phyloP scores from a whole-genome alignment of 2,888 invertebrate species.

The Chalcosyrphus nemorum region DNA sequence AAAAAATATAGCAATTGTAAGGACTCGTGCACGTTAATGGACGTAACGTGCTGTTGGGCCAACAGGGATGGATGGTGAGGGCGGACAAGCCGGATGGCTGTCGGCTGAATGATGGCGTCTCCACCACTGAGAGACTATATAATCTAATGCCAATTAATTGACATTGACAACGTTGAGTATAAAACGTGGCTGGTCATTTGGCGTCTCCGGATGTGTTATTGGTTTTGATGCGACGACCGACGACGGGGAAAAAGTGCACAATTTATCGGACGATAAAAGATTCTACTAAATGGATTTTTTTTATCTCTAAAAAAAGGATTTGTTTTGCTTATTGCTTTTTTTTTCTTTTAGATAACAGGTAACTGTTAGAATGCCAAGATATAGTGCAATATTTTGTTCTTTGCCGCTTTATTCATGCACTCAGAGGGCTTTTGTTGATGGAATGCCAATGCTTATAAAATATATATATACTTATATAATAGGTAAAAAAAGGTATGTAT shows the following conservation, averaged over 20 bases:
- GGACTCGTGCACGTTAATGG: conserved; percentile 59
- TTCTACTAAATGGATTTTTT: conserved; percentile 11
- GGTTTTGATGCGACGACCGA: conserved; percentile 49
- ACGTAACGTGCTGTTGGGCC: conserved; percentile 47
- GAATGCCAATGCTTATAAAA: too few relatives aligned
- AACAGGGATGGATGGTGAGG: neutral
- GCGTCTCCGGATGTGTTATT: conserved; percentile 51
- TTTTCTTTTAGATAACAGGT: conserved; percentile 10
- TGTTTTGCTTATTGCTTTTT: neutral
- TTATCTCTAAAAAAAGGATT: neutral
- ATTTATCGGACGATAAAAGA: conserved; percentile 48
- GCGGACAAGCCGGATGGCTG: conserved; percentile 2
- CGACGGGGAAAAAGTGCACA: conserved; percentile 23
- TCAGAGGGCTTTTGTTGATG: too few relatives aligned
- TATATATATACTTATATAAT: too few relatives aligned
- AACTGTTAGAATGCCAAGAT: neutral
- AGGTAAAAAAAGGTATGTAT: too few relatives aligned
- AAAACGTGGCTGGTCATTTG: conserved; percentile 47
- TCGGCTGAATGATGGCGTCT: conserved; percentile 36
- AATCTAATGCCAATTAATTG: conserved; percentile 62
- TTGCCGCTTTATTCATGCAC: too few relatives aligned
- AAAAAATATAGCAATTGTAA: conserved; percentile 37
- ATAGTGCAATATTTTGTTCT: too few relatives aligned
- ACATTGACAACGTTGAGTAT: conserved; percentile 57
- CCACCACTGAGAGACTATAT: conserved; percentile 30